phyloP scores from a whole-genome alignment of 1,140 invertebrate species.

The Eumeta japonica region DNA sequence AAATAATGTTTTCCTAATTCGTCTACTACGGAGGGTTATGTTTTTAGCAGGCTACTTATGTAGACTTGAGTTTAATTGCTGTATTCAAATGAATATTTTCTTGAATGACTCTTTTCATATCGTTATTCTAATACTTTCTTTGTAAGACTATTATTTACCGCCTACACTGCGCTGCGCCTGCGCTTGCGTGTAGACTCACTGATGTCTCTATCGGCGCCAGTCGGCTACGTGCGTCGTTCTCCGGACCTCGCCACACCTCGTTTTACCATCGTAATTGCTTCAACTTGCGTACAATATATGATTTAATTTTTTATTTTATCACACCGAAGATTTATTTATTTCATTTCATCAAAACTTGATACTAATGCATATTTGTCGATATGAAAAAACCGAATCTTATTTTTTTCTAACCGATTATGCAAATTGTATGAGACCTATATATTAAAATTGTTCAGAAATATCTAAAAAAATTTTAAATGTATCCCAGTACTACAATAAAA shows the following conservation, averaged over 20 bases:
- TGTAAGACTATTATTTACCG: not conserved
- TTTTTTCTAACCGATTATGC: too few relatives aligned
- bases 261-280: slow-evolving; percentile 50
- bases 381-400: too few relatives aligned
- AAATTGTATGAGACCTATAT: too few relatives aligned
- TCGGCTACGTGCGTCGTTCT: slow-evolving; percentile 32
- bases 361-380: too few relatives aligned
- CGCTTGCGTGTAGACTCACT: slow-evolving; percentile 21
- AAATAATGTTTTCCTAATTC: too few relatives aligned
- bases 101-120: too few relatives aligned
- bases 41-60: slow-evolving; percentile 15
- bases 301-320: not conserved
- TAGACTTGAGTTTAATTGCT: not conserved
- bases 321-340: not conserved
- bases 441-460: too few relatives aligned
- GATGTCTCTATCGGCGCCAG: slow-evolving; percentile 50
- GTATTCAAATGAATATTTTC: too few relatives aligned
- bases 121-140: not conserved
- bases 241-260: slow-evolving; percentile 16
- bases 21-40: too few relatives aligned
- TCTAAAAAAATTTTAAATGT: too few relatives aligned
- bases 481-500: too few relatives aligned
- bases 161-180: not conserved
- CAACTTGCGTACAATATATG: slow-evolving; percentile 42
- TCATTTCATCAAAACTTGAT: too few relatives aligned